Percentiles rank a stretch among this genome's conserved stretches.
These are phyloP conservation scores for Pedetes capensis DNA, from an alignment of 2,113 vertebrate species.

Conservation along the genomic window DNA sequence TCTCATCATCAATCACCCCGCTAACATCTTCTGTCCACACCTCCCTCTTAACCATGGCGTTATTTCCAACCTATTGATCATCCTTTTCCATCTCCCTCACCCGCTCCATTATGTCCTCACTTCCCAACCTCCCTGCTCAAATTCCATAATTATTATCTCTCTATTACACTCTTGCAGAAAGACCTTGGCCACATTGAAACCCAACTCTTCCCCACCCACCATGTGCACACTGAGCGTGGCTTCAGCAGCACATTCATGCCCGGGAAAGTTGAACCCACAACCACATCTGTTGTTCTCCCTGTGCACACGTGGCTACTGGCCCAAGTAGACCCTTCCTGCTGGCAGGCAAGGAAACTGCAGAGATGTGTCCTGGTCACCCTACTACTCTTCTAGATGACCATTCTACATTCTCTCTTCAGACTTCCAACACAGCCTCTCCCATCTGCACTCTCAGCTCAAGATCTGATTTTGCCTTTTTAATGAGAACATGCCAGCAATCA, in stretches of 20 bases:
- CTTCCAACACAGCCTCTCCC: background rate
- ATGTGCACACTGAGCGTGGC: background rate
- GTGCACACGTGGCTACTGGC: background rate
- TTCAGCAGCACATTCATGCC: background rate
- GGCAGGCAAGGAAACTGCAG: background rate
- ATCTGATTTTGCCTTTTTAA: background rate
- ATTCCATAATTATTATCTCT: background rate
- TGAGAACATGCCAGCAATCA: background rate
- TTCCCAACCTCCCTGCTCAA: background rate
- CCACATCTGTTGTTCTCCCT: background rate
- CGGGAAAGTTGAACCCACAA: background rate
- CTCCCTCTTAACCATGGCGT: background rate
- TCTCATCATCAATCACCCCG: background rate
- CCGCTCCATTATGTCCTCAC: background rate
- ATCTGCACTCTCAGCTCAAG: background rate
- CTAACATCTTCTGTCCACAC: background rate
- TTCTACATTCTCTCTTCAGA: background rate
- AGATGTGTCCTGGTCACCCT: background rate
- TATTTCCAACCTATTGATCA: background rate
- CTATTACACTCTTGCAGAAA: background rate
- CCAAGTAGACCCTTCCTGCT: background rate
- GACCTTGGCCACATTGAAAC: background rate
- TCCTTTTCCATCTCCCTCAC: background rate
- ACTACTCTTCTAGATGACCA: background rate
- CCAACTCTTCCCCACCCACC: background rate